Evolutionary conservation across 2,888 invertebrate genomes (phyloP).

Genomic region (Alcis repandata): DNA sequence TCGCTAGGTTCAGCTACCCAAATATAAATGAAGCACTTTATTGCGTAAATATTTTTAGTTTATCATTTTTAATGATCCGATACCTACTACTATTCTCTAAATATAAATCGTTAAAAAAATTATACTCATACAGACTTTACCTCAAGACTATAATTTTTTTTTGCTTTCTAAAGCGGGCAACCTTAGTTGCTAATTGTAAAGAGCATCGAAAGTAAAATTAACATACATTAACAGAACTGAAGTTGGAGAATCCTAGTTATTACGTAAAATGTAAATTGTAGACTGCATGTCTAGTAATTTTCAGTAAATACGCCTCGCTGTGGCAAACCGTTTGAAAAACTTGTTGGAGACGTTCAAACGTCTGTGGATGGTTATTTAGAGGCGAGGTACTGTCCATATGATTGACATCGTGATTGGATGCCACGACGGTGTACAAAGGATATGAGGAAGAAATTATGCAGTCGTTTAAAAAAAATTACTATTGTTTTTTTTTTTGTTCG

Average conservation of each 20-base stretch:
- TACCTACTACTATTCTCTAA: not conserved
- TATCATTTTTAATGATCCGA: not conserved
- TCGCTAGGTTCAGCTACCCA: too few species aligned
- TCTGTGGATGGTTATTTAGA: slow-evolving; percentile 2
- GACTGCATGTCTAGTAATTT: slow-evolving; percentile 38
- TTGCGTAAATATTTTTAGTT: not conserved
- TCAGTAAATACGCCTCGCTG: slow-evolving; percentile 49
- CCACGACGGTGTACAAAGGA: slow-evolving; percentile 20
- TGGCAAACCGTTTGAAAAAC: slow-evolving; percentile 43
- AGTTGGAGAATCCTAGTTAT: slow-evolving; percentile 5
- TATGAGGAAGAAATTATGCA: slow-evolving; percentile 6
- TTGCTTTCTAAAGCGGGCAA: slow-evolving; percentile 6
- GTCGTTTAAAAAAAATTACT: not conserved
- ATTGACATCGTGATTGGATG: slow-evolving; percentile 30
- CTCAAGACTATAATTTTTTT: not conserved
- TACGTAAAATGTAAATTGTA: slow-evolving; percentile 1
- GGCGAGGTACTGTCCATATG: slow-evolving; percentile 11
- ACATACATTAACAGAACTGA: not conserved
- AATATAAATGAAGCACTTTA: too few species aligned
- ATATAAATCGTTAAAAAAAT: too few species aligned
- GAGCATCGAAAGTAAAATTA: slow-evolving; percentile 18
- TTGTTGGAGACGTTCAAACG: slow-evolving; percentile 4
- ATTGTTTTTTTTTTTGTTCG: not conserved
- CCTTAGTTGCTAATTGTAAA: slow-evolving; percentile 11
- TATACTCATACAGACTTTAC: not conserved